phyloP scores from a whole-genome alignment of 1,140 invertebrate species.

The Drosophila tani region DNA sequence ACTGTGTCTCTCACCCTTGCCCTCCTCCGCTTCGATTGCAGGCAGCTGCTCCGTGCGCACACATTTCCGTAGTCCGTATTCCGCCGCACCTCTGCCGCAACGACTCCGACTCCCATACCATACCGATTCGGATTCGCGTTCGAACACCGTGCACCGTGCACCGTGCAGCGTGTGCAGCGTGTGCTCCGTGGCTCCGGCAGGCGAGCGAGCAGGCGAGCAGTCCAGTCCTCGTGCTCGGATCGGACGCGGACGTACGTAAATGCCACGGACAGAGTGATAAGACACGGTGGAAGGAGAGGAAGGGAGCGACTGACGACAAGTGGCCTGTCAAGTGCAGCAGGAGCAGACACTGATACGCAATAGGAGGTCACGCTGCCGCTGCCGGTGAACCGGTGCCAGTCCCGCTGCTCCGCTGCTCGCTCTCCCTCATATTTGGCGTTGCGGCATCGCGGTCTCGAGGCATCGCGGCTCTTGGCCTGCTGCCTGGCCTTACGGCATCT shows the following conservation, averaged over 20 bases:
- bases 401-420: too few species aligned
- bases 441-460: neutral
- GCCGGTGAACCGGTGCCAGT: neutral
- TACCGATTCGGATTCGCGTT: neutral
- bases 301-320: constrained; percentile 26
- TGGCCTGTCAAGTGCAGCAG: constrained; percentile 43
- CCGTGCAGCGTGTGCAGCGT: neutral
- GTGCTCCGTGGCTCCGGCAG: neutral
- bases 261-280: constrained; percentile 10
- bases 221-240: constrained; percentile 19
- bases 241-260: constrained; percentile 22
- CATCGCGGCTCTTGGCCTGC: neutral
- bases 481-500: neutral
- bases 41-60: constrained; percentile 27
- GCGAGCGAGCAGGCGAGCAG: constrained; percentile 6
- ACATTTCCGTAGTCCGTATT: constrained; percentile 30
- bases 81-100: constrained; percentile 3
- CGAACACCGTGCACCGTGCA: constrained; percentile 1
- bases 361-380: constrained; percentile 20
- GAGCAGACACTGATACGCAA: constrained; percentile 34
- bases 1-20: constrained; percentile 20
- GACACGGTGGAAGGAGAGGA: neutral
- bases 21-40: constrained; percentile 15
- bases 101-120: neutral
- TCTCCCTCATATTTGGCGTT: too few species aligned